Evolutionary conservation across 2,797 vertebrate genomes (phyloP), one percentile per base, ranked within the genome.

Genomic region (Phaenicophaeus curvirostris): DNA sequence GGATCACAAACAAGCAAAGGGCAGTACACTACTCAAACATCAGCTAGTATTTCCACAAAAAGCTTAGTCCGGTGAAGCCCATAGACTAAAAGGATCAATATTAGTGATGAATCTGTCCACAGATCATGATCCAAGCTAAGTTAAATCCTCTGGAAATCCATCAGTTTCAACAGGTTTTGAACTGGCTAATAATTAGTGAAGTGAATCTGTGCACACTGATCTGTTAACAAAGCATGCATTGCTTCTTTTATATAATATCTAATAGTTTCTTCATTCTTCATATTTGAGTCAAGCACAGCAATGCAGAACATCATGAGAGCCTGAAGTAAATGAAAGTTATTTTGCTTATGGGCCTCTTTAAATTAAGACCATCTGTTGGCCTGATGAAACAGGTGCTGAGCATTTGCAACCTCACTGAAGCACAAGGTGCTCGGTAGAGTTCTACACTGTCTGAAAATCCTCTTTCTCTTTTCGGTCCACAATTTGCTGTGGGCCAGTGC

Each of bases 361-460:
- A 91, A 94, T 90, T 91, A 39, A 63, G 63, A 74, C 94, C 92
- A 93, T 94, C 89, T 95, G 87, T 82, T 94, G 83, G 63, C 55
- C 63, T 89, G 48, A 61, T 88, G 74, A 85, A 93, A 69, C 91
- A 94, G 89, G 91, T 88, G 85, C 53, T 82, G 53, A 79, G 50
- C 2, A 37, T 88, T 96, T 96, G 44, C 33, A 86, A 67, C 58
- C 95, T 71, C 75, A 73, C 20, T 19, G 59, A 85, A 94, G 61
- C 86, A 77, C 50, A 54, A 46, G 76, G 69, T 76, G 7, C 27
- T 67, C 69, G 71, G 54, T 84, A 42, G 59, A 91, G 66, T 50
- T 77, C 35, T 41, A 25, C 17, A 31, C 3, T 59, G 46, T 28
- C 59, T 37, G 71, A 82, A 86, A 88, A 84, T 63, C 8, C 17